Evolutionary conservation across 2,797 vertebrate genomes (phyloP), one percentile per base, ranked within the genome.

Genomic region (Xyrichtys novacula): DNA sequence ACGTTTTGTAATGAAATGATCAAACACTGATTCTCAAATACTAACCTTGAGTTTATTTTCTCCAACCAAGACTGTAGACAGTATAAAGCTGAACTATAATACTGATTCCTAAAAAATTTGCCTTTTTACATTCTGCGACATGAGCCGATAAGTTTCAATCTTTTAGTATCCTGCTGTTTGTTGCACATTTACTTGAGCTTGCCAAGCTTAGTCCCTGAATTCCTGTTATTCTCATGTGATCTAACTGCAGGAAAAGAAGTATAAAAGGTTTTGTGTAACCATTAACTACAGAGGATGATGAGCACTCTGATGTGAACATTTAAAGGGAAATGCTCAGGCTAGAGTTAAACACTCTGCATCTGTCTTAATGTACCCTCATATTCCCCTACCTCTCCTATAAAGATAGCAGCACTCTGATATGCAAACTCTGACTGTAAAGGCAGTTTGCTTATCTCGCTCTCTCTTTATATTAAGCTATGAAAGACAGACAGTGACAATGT

Each of bases 341-440:
- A 58, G 19, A 62, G 49, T 53, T 66, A 71, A 75, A 32, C 25
- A 43, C 22, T 28, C 14, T 19, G 10, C 50, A 5, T 64, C 50
- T 28, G 52, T 59, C 28, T 53, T 53, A 16, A 7, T 14, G 55
- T 17, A 59, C 39, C 19, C 12, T 5, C 9, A 38, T 11, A 40
- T 60, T 73, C 23, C 57, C 50, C 39, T 7, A 60, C 58, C 19
- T 6, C 47, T 59, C 22, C 25, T 66, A 20, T 61, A 9, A 28
- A 38, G 39, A 74, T 19, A 58, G 42, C 61, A 69, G 61, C 65
- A 38, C 72, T 43, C 28, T 59, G 59, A 65, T 74, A 78, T 78
- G 56, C 65, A 85, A 70, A 81, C 49, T 46, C 47, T 49, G 64
- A 67, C 23, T 28, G 26, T 48, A 76, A 81, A 66, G 74, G 19